Conservation (phyloP, 2,113 vertebrate species). For the Mellivora capensis region DNA sequence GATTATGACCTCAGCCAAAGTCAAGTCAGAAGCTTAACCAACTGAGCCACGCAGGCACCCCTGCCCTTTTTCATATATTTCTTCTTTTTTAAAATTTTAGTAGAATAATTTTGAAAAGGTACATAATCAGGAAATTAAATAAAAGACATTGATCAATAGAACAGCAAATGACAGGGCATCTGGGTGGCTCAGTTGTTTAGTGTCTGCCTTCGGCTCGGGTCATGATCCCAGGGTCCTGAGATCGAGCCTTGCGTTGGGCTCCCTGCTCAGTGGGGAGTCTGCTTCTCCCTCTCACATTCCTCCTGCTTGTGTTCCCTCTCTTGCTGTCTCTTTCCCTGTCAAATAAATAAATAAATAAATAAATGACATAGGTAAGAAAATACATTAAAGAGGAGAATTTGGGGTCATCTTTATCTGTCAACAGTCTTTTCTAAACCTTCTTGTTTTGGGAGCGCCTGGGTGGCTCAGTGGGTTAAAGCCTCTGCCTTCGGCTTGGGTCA, state of each 20-base stretch:
- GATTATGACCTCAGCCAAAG: neutral
- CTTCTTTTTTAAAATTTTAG: slow-evolving; percentile 7
- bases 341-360: too few relatives aligned
- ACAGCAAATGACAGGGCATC: neutral
- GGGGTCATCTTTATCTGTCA: neutral
- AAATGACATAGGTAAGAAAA: neutral
- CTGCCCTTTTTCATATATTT: neutral
- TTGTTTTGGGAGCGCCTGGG: too few relatives aligned
- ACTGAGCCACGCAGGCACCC: neutral
- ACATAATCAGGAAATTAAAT: neutral
- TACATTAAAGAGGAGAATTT: neutral
- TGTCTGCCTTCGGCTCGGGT: too few relatives aligned
- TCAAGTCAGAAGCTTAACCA: neutral
- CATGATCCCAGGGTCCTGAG: too few relatives aligned
- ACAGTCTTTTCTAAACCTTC: neutral
- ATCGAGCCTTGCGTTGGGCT: too few relatives aligned
- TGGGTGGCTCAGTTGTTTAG: too few relatives aligned
- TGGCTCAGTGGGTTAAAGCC: too few relatives aligned
- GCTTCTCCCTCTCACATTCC: too few relatives aligned
- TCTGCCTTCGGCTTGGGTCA: too few relatives aligned
- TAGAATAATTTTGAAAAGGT: neutral
- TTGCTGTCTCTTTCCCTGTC: too few relatives aligned
- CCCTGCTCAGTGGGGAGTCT: too few relatives aligned
- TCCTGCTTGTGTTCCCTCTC: too few relatives aligned
- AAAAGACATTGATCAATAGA: neutral